These are phyloP conservation scores for Zosterops pallidus DNA, from an alignment of 2,113 vertebrate genomes.

Conservation along the genomic window DNA sequence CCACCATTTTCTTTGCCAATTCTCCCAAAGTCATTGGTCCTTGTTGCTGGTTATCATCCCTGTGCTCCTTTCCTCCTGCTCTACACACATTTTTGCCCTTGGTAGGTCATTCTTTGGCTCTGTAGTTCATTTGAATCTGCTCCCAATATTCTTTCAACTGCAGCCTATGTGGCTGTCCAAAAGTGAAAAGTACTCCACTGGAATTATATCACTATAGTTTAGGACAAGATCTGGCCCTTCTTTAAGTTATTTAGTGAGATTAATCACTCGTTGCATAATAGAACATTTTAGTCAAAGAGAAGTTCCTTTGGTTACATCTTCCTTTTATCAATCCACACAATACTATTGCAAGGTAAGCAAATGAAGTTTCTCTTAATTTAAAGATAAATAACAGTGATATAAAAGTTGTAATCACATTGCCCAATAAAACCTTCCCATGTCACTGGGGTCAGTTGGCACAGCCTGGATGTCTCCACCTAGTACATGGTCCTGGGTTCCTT, in stretches of 20 bases:
- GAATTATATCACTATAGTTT: neutral
- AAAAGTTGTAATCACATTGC: neutral
- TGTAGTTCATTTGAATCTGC: neutral
- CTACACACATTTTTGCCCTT: neutral
- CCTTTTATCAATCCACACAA: neutral
- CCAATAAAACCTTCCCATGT: neutral
- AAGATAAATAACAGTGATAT: neutral
- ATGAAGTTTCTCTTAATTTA: neutral
- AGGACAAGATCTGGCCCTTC: neutral
- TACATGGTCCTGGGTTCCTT: neutral
- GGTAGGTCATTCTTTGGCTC: neutral
- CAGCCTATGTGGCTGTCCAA: neutral
- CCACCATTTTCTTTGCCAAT: neutral
- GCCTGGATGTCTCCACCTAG: neutral
- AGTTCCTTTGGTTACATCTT: slow-evolving; percentile 17
- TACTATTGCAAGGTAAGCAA: neutral
- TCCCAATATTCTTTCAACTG: neutral
- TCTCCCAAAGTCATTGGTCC: neutral
- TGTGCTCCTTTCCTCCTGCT: neutral
- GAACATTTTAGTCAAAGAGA: slow-evolving; percentile 30
- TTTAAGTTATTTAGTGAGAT: neutral
- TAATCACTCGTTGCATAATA: slow-evolving; percentile 27
- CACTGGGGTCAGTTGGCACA: neutral
- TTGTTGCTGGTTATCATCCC: neutral
- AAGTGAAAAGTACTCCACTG: neutral